phyloP scores from a whole-genome alignment of 2,113 vertebrate species.

The Callocephalon fimbriatum region DNA sequence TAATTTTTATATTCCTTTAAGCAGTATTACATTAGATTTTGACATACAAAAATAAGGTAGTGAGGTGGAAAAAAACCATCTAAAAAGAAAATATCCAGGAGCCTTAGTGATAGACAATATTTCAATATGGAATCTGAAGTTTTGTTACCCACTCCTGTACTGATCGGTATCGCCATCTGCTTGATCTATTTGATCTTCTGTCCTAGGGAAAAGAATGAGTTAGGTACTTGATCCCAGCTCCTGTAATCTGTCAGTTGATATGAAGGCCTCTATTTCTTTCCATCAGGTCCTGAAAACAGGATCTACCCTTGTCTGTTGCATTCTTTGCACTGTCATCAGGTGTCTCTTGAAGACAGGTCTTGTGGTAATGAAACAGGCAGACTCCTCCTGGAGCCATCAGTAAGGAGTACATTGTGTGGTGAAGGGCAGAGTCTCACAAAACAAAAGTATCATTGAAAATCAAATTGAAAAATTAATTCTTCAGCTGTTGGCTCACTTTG shows the following conservation, averaged over 20 bases:
- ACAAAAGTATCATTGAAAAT: not conserved
- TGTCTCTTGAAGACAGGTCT: not conserved
- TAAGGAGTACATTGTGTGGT: rapidly evolving
- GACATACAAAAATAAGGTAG: not conserved
- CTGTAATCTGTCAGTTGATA: not conserved
- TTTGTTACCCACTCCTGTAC: not conserved
- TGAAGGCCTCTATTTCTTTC: not conserved
- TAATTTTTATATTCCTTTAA: not conserved
- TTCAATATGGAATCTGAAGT: not conserved
- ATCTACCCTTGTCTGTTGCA: not conserved
- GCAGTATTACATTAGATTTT: not conserved
- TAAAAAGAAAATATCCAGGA: not conserved
- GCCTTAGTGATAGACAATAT: not conserved
- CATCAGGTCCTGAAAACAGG: not conserved
- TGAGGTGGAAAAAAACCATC: not conserved
- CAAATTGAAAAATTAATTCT: not conserved
- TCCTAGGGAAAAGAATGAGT: not conserved
- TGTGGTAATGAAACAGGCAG: not conserved
- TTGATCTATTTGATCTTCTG: not conserved
- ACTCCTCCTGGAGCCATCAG: not conserved
- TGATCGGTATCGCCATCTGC: not conserved
- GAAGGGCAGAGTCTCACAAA: not conserved
- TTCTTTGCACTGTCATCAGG: not conserved
- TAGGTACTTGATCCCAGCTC: not conserved
- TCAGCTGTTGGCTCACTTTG: not conserved